Evolutionary conservation across 1,140 invertebrate species (phyloP).

Genomic region (Lysiphlebus fabarum): DNA sequence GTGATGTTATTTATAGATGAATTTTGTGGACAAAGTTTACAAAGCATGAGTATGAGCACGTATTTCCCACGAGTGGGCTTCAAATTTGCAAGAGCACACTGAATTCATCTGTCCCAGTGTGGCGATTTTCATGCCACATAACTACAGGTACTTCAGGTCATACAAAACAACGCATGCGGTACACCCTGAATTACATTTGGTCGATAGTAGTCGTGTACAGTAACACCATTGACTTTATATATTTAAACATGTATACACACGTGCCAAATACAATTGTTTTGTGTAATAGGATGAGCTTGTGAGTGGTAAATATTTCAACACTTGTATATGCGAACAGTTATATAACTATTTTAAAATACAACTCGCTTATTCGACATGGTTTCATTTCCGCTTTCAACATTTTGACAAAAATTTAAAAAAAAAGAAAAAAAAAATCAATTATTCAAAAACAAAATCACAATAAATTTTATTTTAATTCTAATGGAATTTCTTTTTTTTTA

Average conservation of each 20-base stretch:
- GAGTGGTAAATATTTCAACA: constrained; percentile 10
- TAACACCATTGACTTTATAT: constrained; percentile 31
- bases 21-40: no score
- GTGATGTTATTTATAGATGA: no score
- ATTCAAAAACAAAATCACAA: no score
- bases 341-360: not conserved
- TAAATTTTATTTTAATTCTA: no score
- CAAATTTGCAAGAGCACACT: not conserved
- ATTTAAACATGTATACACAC: not conserved
- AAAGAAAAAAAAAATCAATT: no score
- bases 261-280: constrained; percentile 7
- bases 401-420: not conserved
- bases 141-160: not conserved
- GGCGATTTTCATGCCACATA: constrained; percentile 4
- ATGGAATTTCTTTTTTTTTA: no score
- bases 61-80: not conserved
- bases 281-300: constrained; percentile 1
- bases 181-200: constrained; percentile 29
- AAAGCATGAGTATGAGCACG: no score
- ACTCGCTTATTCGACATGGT: constrained; percentile 33
- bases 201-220: constrained; percentile 27
- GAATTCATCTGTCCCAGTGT: not conserved
- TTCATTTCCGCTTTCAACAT: constrained; percentile 34
- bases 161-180: constrained; percentile 27
- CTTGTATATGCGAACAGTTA: not conserved